A percentile compares a stretch with the other conserved stretches of the same genome.
phyloP scores from a whole-genome alignment of 2,888 invertebrate species.

The Pristionchus exspectatus region DNA sequence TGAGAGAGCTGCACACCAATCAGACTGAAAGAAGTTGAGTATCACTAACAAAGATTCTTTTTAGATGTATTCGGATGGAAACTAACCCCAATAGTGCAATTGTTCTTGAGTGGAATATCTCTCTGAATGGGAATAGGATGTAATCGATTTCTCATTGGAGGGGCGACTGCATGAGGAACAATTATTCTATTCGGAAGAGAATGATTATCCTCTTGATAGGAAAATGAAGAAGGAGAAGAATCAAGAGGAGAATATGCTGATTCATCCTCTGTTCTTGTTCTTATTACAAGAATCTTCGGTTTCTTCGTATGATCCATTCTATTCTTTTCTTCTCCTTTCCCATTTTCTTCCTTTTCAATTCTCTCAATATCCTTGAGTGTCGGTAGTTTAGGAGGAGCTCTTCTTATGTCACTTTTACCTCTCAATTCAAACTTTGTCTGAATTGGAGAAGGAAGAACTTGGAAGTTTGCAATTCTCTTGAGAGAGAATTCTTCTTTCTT shows the following conservation, averaged over 20 bases:
- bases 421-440: background rate
- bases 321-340: slow-evolving; percentile 1
- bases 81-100: slow-evolving; percentile 19
- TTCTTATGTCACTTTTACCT: slow-evolving; percentile 30
- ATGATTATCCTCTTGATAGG: background rate
- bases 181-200: background rate
- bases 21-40: background rate
- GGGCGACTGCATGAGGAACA: background rate
- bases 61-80: background rate
- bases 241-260: background rate
- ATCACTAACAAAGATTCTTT: background rate
- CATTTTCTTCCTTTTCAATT: slow-evolving; percentile 14
- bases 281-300: slow-evolving; percentile 6
- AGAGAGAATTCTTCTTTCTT: background rate
- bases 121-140: background rate
- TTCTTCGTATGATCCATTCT: slow-evolving; percentile 3
- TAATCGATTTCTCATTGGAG: background rate
- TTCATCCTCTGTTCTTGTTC: background rate
- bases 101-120: background rate
- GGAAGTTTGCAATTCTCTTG: slow-evolving; percentile 22
- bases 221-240: background rate
- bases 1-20: slow-evolving; percentile 46
- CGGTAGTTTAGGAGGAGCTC: slow-evolving; percentile 22
- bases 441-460: background rate
- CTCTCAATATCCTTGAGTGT: background rate